Evolutionary conservation across 2,888 invertebrate genomes (phyloP).

Genomic region (Plebejus anna): DNA sequence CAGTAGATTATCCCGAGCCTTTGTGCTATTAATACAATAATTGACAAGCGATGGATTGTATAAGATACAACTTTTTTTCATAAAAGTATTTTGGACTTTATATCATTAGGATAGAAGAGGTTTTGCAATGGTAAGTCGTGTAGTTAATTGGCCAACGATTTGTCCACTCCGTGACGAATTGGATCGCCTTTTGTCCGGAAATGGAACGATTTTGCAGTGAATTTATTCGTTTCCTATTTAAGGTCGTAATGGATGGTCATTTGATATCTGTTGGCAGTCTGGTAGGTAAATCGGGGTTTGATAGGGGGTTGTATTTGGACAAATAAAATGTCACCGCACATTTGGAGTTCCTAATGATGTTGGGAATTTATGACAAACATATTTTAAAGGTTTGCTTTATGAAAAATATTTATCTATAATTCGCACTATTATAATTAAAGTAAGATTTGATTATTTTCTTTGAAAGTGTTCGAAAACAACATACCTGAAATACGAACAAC

Average conservation of each 20-base stretch:
- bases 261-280: conserved; percentile 47
- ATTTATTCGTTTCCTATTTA: conserved; percentile 65
- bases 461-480: no score
- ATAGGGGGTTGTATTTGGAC: conserved; percentile 30
- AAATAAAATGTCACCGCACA: not conserved
- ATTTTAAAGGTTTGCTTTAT: not conserved
- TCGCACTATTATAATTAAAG: no score
- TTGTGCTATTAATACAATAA: conserved; percentile 50
- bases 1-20: conserved; percentile 49
- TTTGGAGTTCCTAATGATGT: not conserved
- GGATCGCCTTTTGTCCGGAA: conserved; percentile 64
- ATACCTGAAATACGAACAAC: no score
- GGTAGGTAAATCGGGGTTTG: conserved; percentile 65
- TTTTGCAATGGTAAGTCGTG: conserved; percentile 36
- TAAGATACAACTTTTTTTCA: conserved; percentile 40
- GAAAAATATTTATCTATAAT: no score
- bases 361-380: not conserved
- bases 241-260: conserved; percentile 60
- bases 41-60: conserved; percentile 48
- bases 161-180: conserved; percentile 62
- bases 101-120: conserved; percentile 32
- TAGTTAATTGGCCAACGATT: conserved; percentile 45
- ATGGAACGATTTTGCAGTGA: conserved; percentile 68
- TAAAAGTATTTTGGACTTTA: conserved; percentile 32
- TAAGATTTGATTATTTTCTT: no score